Percentiles rank a stretch among this genome's conserved stretches.
Conservation (phyloP, 2,888 invertebrate species). For the Heliconius erato region DNA sequence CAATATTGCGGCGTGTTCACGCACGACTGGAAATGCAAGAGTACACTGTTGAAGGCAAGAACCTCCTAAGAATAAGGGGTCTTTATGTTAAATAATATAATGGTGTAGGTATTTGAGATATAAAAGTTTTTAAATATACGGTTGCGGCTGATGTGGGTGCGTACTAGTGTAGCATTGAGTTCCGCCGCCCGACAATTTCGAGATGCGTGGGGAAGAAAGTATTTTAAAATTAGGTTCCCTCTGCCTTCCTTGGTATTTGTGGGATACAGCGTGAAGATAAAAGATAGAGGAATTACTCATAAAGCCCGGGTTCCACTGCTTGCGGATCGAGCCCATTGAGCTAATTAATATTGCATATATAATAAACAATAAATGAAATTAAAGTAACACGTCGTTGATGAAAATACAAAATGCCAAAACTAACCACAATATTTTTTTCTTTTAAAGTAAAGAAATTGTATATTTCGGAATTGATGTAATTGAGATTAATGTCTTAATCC, state of each 20-base stretch:
- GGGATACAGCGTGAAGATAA: no score
- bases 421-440: no score
- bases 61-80: slow-evolving; percentile 33
- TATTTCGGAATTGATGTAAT: no score
- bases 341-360: no score
- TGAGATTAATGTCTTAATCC: no score
- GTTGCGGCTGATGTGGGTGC: neutral
- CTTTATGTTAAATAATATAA: slow-evolving; percentile 31
- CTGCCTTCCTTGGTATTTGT: neutral
- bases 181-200: neutral
- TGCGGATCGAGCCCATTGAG: no score
- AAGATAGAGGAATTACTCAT: no score
- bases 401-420: no score
- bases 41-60: slow-evolving; percentile 33
- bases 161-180: neutral
- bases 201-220: neutral
- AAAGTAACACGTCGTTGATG: no score
- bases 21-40: slow-evolving; percentile 49
- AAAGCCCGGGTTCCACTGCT: no score
- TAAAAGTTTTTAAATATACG: neutral
- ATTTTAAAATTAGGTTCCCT: neutral
- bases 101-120: slow-evolving; percentile 27
- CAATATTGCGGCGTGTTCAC: slow-evolving; percentile 51
- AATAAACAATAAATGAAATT: no score
- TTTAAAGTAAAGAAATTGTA: no score